These are phyloP conservation scores for Holcopasites calliopsidis DNA, from an alignment of 1,140 invertebrate genomes.

Conservation along the genomic window DNA sequence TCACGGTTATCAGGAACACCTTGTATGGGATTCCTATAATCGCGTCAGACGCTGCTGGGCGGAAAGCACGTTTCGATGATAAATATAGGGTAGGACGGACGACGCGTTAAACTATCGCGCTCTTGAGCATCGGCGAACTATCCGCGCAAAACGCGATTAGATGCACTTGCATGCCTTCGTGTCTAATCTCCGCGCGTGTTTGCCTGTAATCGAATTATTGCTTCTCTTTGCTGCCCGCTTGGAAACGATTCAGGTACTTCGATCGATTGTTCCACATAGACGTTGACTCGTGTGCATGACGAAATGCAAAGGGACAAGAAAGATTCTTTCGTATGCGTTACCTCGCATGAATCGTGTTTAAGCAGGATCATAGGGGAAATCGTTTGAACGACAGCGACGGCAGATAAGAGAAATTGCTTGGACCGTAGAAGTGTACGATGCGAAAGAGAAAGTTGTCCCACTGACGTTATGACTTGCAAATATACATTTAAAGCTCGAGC, in stretches of 20 bases:
- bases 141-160: constrained; percentile 9
- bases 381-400: not conserved
- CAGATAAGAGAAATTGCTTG: constrained; percentile 16
- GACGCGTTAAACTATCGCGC: not conserved
- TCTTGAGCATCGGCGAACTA: not conserved
- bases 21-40: not conserved
- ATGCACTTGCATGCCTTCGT: constrained; percentile 12
- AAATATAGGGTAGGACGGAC: not conserved
- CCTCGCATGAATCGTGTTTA: no score
- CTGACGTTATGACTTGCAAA: not conserved
- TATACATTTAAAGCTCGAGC: constrained; percentile 3
- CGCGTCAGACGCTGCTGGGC: not conserved
- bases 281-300: no score
- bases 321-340: not conserved
- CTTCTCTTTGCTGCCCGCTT: not conserved
- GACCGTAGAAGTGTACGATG: not conserved
- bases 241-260: not conserved
- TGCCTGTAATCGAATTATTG: constrained; percentile 7
- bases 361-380: not conserved
- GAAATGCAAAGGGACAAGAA: not conserved
- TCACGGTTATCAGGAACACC: no score
- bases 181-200: not conserved
- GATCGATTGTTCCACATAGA: not conserved
- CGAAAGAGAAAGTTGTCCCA: constrained; percentile 25
- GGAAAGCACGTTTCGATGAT: not conserved